Conservation (phyloP, 2,888 invertebrate genomes). For the Cephus pygmeus region DNA sequence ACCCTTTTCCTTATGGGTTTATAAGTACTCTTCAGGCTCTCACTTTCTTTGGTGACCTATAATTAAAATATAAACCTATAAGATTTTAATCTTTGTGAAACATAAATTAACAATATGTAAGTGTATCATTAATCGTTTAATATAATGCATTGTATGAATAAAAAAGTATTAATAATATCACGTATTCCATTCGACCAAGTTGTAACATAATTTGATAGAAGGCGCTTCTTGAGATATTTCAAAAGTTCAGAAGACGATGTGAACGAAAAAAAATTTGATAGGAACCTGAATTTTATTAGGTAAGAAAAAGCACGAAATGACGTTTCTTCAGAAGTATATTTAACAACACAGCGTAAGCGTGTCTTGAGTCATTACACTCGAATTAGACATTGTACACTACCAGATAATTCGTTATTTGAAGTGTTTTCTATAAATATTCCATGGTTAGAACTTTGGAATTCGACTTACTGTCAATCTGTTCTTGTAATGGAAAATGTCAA, state of each 20-base stretch:
- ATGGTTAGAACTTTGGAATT: neutral
- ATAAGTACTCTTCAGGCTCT: slow-evolving; percentile 25
- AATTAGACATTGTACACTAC: neutral
- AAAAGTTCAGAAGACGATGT: neutral
- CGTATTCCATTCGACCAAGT: neutral
- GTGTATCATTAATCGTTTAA: neutral
- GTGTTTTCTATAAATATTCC: neutral
- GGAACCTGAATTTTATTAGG: neutral
- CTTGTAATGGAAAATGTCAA: neutral
- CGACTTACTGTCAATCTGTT: neutral
- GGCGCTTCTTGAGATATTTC: neutral
- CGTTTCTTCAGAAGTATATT: neutral
- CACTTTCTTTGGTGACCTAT: slow-evolving; percentile 33
- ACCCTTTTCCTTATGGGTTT: slow-evolving; percentile 51
- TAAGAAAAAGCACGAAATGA: neutral
- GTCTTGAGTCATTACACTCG: neutral
- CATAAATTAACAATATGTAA: neutral
- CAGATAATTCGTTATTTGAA: neutral
- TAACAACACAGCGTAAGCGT: neutral
- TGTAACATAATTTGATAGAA: neutral
- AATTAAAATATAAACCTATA: slow-evolving; percentile 11
- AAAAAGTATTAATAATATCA: neutral
- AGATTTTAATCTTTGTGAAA: neutral
- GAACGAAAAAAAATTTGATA: neutral
- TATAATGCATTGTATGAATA: neutral